A percentile compares a stretch with the other conserved stretches of the same genome.
Conservation (phyloP, 2,888 invertebrate species). For the Sicus ferrugineus region DNA sequence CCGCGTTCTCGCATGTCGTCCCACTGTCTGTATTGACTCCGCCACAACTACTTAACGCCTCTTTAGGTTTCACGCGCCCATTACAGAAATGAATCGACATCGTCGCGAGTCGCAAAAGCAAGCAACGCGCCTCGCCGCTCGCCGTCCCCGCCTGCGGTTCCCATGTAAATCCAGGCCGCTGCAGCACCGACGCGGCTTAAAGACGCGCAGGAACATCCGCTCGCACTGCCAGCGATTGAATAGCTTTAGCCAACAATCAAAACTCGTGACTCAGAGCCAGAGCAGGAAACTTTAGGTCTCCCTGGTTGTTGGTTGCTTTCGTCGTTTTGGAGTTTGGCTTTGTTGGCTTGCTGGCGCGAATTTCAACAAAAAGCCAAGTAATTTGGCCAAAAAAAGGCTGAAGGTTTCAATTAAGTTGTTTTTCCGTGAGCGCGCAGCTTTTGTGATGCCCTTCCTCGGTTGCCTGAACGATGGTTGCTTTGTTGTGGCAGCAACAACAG, state of each 20-base stretch:
- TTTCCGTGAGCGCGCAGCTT: constrained; percentile 34
- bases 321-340: background rate
- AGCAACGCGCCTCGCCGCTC: constrained; percentile 7
- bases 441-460: constrained; percentile 33
- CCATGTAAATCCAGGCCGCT: constrained; percentile 3
- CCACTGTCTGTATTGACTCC: constrained; percentile 42
- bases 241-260: background rate
- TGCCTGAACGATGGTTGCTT: constrained; percentile 1
- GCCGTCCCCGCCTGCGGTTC: constrained; percentile 16
- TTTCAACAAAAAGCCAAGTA: constrained; percentile 6
- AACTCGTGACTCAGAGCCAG: constrained; percentile 25
- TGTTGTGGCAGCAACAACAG: background rate
- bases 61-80: constrained; percentile 53
- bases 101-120: constrained; percentile 35
- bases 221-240: background rate
- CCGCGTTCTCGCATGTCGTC: constrained; percentile 36
- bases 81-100: constrained; percentile 48
- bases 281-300: background rate
- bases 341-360: background rate
- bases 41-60: constrained; percentile 59
- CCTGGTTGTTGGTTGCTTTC: background rate
- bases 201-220: constrained; percentile 14
- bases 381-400: constrained; percentile 33
- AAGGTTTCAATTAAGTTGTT: constrained; percentile 60
- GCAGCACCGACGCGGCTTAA: background rate